Percentiles rank a stretch among this genome's conserved stretches.
These are phyloP conservation scores for Temnothorax ravouxi DNA, from an alignment of 2,888 invertebrate species.

Conservation along the genomic window DNA sequence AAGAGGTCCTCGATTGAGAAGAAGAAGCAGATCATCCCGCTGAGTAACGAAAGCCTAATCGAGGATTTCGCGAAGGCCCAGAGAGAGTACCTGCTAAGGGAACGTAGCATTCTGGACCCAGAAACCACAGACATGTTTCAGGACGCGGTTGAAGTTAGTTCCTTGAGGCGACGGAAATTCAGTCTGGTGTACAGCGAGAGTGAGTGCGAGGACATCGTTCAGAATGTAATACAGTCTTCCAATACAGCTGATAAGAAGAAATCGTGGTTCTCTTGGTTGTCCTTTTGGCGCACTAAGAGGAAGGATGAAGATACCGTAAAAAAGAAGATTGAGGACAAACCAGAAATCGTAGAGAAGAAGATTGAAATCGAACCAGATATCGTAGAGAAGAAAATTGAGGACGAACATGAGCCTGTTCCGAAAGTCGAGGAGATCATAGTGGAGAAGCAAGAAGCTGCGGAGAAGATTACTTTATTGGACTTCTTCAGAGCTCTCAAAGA, in stretches of 20 bases:
- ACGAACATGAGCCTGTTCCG: constrained; percentile 71
- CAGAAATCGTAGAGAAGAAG: constrained; percentile 73
- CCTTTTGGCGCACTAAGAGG: constrained; percentile 74
- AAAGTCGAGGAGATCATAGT: background rate
- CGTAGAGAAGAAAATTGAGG: constrained; percentile 68
- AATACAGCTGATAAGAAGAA: constrained; percentile 68
- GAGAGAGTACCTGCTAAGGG: constrained; percentile 71
- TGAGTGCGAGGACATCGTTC: constrained; percentile 75
- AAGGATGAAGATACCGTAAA: constrained; percentile 77
- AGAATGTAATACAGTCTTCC: constrained; percentile 73
- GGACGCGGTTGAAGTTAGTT: constrained; percentile 46
- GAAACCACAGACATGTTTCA: constrained; percentile 65
- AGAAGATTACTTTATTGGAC: constrained; percentile 76
- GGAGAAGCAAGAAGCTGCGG: constrained; percentile 71
- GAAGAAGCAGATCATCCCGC: constrained; percentile 83
- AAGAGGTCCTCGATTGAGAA: constrained; percentile 69
- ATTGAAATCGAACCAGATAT: constrained; percentile 60
- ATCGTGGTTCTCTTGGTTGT: constrained; percentile 80
- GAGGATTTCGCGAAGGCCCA: constrained; percentile 80
- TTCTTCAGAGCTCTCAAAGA: constrained; percentile 77
- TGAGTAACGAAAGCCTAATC: constrained; percentile 79
- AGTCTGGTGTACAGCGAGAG: constrained; percentile 78
- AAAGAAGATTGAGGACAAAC: constrained; percentile 72
- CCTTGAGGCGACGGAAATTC: constrained; percentile 74
- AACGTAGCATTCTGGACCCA: constrained; percentile 77